Base-by-base conservation (phyloP, 1,140 invertebrate species). In the Eumaeus atala region DNA sequence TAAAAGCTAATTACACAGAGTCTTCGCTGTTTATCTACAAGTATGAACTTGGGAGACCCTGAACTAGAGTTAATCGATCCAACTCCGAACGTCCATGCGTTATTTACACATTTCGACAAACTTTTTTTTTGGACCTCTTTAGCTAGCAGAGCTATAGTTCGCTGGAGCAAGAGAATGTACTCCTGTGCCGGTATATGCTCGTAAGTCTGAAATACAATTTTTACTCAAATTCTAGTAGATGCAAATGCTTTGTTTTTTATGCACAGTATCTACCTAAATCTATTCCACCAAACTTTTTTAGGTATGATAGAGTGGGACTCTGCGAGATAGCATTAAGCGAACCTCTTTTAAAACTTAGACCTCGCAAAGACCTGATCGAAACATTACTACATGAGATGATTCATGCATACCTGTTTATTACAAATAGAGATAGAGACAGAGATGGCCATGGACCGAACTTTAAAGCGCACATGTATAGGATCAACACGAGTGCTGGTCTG, bases 341-440 rank as follows among this genome's bases (percentile, higher is more conserved):
- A 71, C 97, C 98, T 0, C 84, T 99, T 10, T 84, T 99, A 0
- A 97, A 97, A 86, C 80, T 99, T 3, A 88, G 98, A 50, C 95
- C 97, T 3, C 89, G 98, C 52, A 98, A 96, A 80, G 97, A 99
- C 87, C 83, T 98, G 0, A 90, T 99, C 0, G 95, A 99, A 88
- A 99, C 97, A 0, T 87, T 99, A n/a, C 82, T 99, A 88, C 98
- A 99, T 87, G 98, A 99, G 88, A 99, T 99, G 98, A 99, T 99
- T 58, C 98, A 99, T 87, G 98, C 97, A 0, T 99, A 93, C 80
- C 90, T 99, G 48, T 99, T 99, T 89, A 89, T 99, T 0, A 95
- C 95, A 4, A 88, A 92, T 54, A 92, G 93, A 59, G 92, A 93
- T 68, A 90, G 91, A 69, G 96, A 98, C 67, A 90, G 95, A 73